Evolutionary conservation across 2,888 invertebrate genomes (phyloP), one percentile per base, ranked within the genome.

Genomic region (Psylliodes chrysocephalus): DNA sequence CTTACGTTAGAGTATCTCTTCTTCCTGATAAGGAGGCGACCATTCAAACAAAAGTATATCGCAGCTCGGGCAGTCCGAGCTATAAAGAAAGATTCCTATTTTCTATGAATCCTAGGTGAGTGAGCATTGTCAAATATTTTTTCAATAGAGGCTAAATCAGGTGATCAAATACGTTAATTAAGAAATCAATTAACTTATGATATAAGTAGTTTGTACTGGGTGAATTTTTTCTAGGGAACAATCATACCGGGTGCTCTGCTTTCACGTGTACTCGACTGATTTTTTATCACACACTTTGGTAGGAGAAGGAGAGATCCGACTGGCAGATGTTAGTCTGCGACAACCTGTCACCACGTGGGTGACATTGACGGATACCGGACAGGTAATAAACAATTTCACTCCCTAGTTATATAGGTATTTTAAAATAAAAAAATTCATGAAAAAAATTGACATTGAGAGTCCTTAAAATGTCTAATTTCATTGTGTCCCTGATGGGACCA

Each of bases 261-360:
- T 91, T 79, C 90, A 91, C 77, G 84, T 91, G 56, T 91, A 89
- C 77, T 86, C 87, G 70, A 86, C 85, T 22, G 89, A 89, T 76
- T 86, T 88, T 66, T 85, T 84, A 60, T 86, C 87, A 54, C 89
- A 88, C 75, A 88, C 88, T 0, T 79, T 90, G 44, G 85, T 87
- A 72, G 89, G 89, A 1, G 91, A 91, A 78, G 89, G 89, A 5
- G 90, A 91, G 76, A 83, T 91, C 68, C 86, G 88, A 71, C 82
- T 91, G 30, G 85, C 86, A 8, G 89, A 89, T 77, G 84, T 90
- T 63, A 87, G 87, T 65, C 82, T 89, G 6, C 81, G 87, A 47
- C 87, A 89, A 33, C 89, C 91, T 0, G 87, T 90, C 47, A 91
- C 91, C 53, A 90, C 91, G n/a, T 93, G 92, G 92, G 86, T 93